Percentiles rank a stretch among this genome's conserved stretches.
Conservation (phyloP, 2,113 vertebrate species). For the Furnarius figulus region DNA sequence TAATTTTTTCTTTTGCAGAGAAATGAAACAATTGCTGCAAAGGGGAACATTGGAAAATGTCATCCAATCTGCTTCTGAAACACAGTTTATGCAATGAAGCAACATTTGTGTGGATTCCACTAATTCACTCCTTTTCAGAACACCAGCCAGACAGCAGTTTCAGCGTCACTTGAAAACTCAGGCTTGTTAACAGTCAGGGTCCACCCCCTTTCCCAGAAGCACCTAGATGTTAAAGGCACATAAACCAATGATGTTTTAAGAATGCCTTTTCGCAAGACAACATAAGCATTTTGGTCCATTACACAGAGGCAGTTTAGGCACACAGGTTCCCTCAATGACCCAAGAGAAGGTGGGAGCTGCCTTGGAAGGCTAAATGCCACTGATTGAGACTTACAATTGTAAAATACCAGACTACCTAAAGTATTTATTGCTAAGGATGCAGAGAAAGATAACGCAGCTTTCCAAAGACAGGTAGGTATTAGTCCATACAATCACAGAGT, state of each 20-base stretch:
- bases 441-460: not conserved
- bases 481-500: not conserved
- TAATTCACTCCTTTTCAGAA: not conserved
- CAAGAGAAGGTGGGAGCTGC: not conserved
- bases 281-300: not conserved
- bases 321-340: not conserved
- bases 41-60: constrained; percentile 15
- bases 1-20: constrained; percentile 33
- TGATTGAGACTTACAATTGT: not conserved
- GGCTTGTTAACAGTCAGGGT: not conserved
- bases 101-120: not conserved
- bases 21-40: constrained; percentile 52
- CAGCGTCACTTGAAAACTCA: not conserved
- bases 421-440: not conserved
- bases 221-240: not conserved
- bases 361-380: not conserved
- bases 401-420: not conserved
- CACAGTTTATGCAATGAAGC: not conserved
- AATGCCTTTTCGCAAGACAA: not conserved
- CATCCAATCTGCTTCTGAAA: constrained; percentile 7
- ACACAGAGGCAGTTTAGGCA: not conserved
- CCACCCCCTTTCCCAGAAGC: not conserved
- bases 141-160: not conserved
- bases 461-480: not conserved
- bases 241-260: not conserved